Base-by-base conservation (phyloP, 2,888 invertebrate genomes). In the Hybos culiciformis region DNA sequence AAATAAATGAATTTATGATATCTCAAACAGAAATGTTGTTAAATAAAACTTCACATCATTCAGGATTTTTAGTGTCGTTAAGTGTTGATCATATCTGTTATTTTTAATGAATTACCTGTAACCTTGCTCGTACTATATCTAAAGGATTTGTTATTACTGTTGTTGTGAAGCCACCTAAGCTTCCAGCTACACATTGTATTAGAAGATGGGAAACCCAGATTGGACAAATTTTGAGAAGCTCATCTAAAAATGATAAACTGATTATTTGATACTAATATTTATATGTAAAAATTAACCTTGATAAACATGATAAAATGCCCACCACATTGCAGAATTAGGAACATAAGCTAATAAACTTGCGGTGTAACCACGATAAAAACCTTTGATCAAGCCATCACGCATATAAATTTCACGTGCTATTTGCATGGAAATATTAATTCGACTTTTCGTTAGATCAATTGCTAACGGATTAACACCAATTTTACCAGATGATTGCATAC, bases 241-340 rank as follows among this genome's bases (percentile, higher is more conserved):
- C 80, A 57, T 91, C 91, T 91, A 64, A 44, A 50, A 48, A 14
- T 39, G 6, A 21, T 20, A 24, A 42, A 26, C 21, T 15, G 19
- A 36, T 17, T 36, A 37, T 19, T 33, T 18, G 19, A 36, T 24
- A 18, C 2, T 7, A 20, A 33, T 8, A 12, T 19, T 21, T 14
- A 11, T 32, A 4, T 19, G 18, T 38, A 26, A 24, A 33, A 11
- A 15, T 7, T 46, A 64, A 92, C 93, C 90, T 78, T 92, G 90
- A 66, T 92, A 94, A 34, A 83, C 71, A 50, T 91, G 90, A 64
- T 96, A 96, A 55, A 93, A 81, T 17, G 80, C 83, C 96, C 96
- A 97, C 94, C 96, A 96, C 37, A 94, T 73, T n/a, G 93, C 94
- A 15, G 91, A 92, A 66, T 92, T 94, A 12, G 96, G 94, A 37